These are phyloP conservation scores for Solea senegalensis DNA, from an alignment of 2,113 vertebrate species.

Conservation along the genomic window DNA sequence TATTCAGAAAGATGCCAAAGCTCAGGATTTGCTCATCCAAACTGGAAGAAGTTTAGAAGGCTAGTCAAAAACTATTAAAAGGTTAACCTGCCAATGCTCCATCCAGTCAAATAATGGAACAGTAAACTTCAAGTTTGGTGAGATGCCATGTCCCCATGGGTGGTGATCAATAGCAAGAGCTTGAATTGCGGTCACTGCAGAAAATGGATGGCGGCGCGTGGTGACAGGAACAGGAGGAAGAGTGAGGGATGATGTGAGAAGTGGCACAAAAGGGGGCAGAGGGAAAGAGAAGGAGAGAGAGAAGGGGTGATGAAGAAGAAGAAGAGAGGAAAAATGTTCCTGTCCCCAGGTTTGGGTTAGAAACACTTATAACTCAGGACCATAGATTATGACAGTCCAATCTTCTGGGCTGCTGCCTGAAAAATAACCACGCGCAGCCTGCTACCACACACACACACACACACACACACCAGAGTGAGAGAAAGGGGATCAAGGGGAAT, in stretches of 20 bases:
- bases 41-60: neutral
- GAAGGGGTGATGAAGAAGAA: constrained; percentile 14
- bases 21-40: neutral
- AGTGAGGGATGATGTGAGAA: constrained; percentile 53
- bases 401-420: constrained; percentile 80
- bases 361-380: constrained; percentile 84
- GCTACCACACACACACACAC: constrained; percentile 58
- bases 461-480: constrained; percentile 33
- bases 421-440: constrained; percentile 78
- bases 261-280: constrained; percentile 13
- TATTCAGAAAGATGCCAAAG: neutral
- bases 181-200: constrained; percentile 38
- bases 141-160: constrained; percentile 21
- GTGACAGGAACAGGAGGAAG: constrained; percentile 49
- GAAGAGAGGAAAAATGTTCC: constrained; percentile 60
- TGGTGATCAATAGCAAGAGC: constrained; percentile 46
- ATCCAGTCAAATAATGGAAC: constrained; percentile 22
- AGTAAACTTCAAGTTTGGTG: constrained; percentile 33
- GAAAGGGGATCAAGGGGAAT: constrained; percentile 61
- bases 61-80: neutral
- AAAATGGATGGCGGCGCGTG: constrained; percentile 48
- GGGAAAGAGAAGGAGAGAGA: constrained; percentile 8
- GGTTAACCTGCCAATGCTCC: constrained; percentile 2
- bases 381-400: constrained; percentile 86
- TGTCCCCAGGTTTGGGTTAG: constrained; percentile 76